Evolutionary conservation across 2,797 vertebrate species (phyloP).

Genomic region (Apogon hyalosoma): DNA sequence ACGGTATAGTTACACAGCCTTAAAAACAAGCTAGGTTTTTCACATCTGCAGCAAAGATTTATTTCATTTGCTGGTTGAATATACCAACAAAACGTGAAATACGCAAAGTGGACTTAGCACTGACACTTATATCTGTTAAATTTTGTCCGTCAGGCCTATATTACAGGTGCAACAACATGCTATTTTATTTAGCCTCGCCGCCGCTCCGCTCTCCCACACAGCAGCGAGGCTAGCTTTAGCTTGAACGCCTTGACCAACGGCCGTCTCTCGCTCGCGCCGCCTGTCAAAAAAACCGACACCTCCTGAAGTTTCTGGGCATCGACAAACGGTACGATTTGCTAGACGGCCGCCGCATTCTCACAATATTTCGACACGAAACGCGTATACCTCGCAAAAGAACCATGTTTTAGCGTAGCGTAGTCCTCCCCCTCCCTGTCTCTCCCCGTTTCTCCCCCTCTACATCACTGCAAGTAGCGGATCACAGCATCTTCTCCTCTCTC

Average conservation of each 20-base stretch:
- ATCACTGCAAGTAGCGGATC: constrained; percentile 87
- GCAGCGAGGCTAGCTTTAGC: constrained; percentile 78
- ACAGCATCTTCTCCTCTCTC: constrained; percentile 86
- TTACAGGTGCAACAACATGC: constrained; percentile 78
- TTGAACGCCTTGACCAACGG: constrained; percentile 63
- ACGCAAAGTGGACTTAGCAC: constrained; percentile 13
- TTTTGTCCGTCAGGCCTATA: constrained; percentile 62
- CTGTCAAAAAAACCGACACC: constrained; percentile 77
- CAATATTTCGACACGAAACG: constrained; percentile 67
- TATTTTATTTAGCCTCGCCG: constrained; percentile 72
- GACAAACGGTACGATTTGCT: constrained; percentile 60
- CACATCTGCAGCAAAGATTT: constrained; percentile 17
- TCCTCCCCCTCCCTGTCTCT: constrained; percentile 63
- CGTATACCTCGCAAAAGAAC: constrained; percentile 65
- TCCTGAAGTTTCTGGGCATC: constrained; percentile 70
- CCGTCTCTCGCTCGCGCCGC: constrained; percentile 54
- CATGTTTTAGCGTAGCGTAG: constrained; percentile 74
- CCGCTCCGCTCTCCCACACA: constrained; percentile 64
- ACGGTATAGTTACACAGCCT: constrained; percentile 25
- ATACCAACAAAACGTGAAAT: constrained; percentile 17
- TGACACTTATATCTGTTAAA: constrained; percentile 22
- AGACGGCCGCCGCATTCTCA: constrained; percentile 64
- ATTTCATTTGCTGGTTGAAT: constrained; percentile 6
- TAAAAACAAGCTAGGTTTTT: constrained; percentile 25
- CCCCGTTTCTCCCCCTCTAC: constrained; percentile 60